Evolutionary conservation across 2,888 invertebrate genomes (phyloP).

Genomic region (Drosophila neonasuta): DNA sequence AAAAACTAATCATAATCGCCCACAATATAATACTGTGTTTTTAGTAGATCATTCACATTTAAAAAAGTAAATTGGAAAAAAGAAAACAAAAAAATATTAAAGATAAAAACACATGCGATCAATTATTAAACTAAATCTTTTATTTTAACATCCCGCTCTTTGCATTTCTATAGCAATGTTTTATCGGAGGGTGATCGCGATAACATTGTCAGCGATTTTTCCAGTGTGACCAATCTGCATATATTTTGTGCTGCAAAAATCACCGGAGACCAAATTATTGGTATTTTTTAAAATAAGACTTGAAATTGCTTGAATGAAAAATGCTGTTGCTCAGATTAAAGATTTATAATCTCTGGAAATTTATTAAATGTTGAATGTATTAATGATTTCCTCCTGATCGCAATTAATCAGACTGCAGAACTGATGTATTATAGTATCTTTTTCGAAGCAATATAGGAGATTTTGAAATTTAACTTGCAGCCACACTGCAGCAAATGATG

Average conservation of each 20-base stretch:
- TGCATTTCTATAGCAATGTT: background rate
- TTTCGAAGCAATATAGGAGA: background rate
- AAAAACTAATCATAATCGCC: constrained; percentile 63
- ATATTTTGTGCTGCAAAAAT: background rate
- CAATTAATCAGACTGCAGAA: background rate
- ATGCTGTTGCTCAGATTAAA: too few relatives aligned
- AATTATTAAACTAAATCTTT: constrained; percentile 29
- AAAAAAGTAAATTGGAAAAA: constrained; percentile 38
- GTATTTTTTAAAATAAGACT: too few relatives aligned
- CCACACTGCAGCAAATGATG: constrained; percentile 7
- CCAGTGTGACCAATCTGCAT: background rate
- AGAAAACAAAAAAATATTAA: constrained; percentile 36
- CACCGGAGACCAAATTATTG: too few relatives aligned
- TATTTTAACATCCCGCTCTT: background rate
- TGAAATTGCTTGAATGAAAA: too few relatives aligned
- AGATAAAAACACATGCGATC: constrained; percentile 51
- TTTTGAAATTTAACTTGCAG: background rate
- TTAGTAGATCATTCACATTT: constrained; percentile 57
- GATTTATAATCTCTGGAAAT: too few relatives aligned
- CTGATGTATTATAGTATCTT: background rate
- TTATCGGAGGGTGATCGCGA: constrained; percentile 15
- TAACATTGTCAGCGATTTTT: constrained; percentile 9
- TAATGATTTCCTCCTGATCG: background rate
- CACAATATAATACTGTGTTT: constrained; percentile 63
- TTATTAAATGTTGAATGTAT: too few relatives aligned